Conservation (phyloP, 2,888 invertebrate species). For the Entomobrya multifasciata region DNA sequence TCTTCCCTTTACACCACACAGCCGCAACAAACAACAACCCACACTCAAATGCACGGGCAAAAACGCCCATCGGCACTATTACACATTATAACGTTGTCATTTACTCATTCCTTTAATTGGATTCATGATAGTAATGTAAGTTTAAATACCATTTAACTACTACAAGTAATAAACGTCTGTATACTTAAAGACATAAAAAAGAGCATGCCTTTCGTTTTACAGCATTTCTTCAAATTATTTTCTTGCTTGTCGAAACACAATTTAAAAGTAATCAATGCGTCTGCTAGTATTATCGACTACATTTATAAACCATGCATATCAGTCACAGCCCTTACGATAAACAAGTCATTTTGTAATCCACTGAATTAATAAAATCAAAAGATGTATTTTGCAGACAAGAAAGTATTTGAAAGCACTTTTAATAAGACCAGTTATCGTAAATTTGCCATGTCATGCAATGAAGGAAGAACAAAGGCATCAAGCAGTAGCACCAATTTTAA, state of each 20-base stretch:
- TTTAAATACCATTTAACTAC: constrained; percentile 63
- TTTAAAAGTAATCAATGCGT: background rate
- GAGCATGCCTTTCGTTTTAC: constrained; percentile 1
- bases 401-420: constrained; percentile 16
- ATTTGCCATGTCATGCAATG: constrained; percentile 54
- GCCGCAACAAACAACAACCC: constrained; percentile 46
- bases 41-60: constrained; percentile 33
- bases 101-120: constrained; percentile 63
- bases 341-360: constrained; percentile 6
- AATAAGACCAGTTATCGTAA: constrained; percentile 46
- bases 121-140: constrained; percentile 61
- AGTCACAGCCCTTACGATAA: background rate
- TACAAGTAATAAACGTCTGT: constrained; percentile 56
- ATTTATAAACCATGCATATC: background rate
- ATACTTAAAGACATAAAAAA: constrained; percentile 58
- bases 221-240: too few relatives aligned
- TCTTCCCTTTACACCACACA: constrained; percentile 8
- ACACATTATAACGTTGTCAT: constrained; percentile 67
- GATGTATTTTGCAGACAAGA: constrained; percentile 21
- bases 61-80: constrained; percentile 63
- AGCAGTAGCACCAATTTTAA: background rate
- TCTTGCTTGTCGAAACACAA: too few relatives aligned
- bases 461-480: background rate
- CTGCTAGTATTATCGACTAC: background rate
- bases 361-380: background rate